Conservation (phyloP, 2,113 vertebrate species). For the Atractosteus spatula region DNA sequence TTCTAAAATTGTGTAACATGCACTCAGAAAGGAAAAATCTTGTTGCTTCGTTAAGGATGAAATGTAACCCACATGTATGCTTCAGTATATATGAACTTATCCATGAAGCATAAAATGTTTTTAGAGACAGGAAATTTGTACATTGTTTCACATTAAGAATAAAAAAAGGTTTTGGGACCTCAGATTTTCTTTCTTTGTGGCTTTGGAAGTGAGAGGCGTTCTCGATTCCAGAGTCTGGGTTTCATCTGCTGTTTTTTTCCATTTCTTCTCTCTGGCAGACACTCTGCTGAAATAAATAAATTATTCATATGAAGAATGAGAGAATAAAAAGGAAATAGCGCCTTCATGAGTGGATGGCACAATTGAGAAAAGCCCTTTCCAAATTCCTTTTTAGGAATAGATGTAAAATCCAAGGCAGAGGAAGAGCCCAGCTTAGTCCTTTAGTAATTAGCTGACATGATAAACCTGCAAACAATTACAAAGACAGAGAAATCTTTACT, state of each 20-base stretch:
- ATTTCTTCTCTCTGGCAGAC: constrained; percentile 23
- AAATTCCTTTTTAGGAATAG: constrained; percentile 2
- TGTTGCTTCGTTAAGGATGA: no score
- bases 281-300: constrained; percentile 9
- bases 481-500: no score
- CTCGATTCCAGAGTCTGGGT: constrained; percentile 16
- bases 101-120: not conserved
- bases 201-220: constrained; percentile 7
- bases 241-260: constrained; percentile 8
- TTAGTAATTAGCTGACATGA: not conserved
- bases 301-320: constrained; percentile 8
- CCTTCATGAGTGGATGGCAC: not conserved
- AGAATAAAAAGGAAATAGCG: constrained; percentile 9
- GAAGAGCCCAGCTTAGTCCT: no score
- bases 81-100: not conserved
- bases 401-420: no score
- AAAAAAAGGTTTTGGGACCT: constrained; percentile 3
- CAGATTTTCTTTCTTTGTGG: constrained; percentile 1
- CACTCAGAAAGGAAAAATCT: no score
- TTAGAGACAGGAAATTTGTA: constrained; percentile 3
- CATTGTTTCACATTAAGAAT: constrained; percentile 7
- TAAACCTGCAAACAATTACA: not conserved
- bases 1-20: no score
- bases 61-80: no score
- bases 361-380: not conserved